These are phyloP conservation scores for Polylopha cassiicola DNA, from an alignment of 2,888 invertebrate genomes.

Conservation along the genomic window DNA sequence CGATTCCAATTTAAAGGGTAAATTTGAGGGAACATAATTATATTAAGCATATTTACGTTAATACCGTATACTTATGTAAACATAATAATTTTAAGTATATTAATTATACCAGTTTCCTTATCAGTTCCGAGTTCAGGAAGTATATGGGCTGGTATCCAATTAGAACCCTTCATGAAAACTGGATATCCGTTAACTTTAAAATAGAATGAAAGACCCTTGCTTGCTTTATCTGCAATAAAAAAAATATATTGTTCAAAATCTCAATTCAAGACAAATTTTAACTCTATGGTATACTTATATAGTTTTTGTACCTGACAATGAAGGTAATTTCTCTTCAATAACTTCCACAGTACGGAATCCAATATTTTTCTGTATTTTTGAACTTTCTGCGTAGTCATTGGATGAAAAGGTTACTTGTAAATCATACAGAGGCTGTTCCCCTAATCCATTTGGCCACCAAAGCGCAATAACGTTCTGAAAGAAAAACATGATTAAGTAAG, in stretches of 20 bases:
- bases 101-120: slow-evolving; percentile 52
- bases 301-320: slow-evolving; percentile 42
- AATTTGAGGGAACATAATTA: too few species aligned
- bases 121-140: slow-evolving; percentile 85
- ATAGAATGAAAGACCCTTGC: slow-evolving; percentile 85
- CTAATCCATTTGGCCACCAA: slow-evolving; percentile 99
- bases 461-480: slow-evolving; percentile 56
- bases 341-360: slow-evolving; percentile 93
- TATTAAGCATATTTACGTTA: too few species aligned
- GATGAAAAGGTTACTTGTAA: slow-evolving; percentile 73
- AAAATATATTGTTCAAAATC: not conserved
- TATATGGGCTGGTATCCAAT: slow-evolving; percentile 93
- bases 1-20: too few species aligned
- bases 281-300: too few species aligned
- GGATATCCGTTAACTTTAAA: slow-evolving; percentile 90
- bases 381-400: slow-evolving; percentile 40
- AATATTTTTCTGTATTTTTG: slow-evolving; percentile 78
- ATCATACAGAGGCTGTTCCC: slow-evolving; percentile 86
- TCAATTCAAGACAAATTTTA: too few species aligned
- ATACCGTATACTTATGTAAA: too few species aligned
- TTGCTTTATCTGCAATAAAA: slow-evolving; percentile 54
- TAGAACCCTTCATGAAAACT: slow-evolving; percentile 96
- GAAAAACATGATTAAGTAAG: slow-evolving; percentile 5
- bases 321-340: slow-evolving; percentile 81
- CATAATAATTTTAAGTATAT: too few species aligned